A percentile compares a stretch with the other conserved stretches of the same genome.
Conservation (phyloP, 2,888 invertebrate species). For the Tillus elongatus region DNA sequence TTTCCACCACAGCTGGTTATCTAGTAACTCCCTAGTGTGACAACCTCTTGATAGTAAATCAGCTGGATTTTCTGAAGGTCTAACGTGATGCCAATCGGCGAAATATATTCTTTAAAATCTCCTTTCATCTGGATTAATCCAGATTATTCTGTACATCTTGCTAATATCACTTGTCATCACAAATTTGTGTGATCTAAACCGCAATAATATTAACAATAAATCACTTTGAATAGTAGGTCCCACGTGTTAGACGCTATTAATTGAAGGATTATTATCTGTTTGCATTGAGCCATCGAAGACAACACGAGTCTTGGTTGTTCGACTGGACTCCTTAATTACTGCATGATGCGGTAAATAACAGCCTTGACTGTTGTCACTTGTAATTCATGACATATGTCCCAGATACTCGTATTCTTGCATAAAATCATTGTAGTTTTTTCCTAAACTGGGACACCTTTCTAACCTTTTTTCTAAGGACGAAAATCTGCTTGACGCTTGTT, state of each 20-base stretch:
- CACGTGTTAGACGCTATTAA: not conserved
- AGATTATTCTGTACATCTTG: slow-evolving; percentile 2
- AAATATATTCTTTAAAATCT: too few relatives aligned
- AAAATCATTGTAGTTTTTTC: not conserved
- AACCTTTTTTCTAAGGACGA: not conserved
- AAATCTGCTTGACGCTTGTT: not conserved
- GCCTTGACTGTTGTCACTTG: too few relatives aligned
- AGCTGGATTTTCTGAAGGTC: too few relatives aligned
- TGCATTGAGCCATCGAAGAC: not conserved
- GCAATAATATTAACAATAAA: not conserved
- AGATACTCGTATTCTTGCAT: not conserved
- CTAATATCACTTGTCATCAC: slow-evolving; percentile 4
- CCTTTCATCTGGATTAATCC: too few relatives aligned
- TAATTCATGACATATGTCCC: slow-evolving; percentile 1
- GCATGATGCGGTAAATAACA: not conserved
- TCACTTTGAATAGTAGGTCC: not conserved
- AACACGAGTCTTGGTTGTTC: not conserved
- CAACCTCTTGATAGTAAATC: too few relatives aligned
- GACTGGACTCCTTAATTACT: not conserved
- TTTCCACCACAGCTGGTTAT: not conserved
- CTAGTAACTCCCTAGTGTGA: slow-evolving; percentile 5
- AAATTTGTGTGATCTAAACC: not conserved
- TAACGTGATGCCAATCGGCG: slow-evolving; percentile 5
- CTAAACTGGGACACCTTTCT: not conserved
- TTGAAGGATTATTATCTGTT: not conserved